phyloP scores from a whole-genome alignment of 2,113 vertebrate species.

The Salvelinus fontinalis region DNA sequence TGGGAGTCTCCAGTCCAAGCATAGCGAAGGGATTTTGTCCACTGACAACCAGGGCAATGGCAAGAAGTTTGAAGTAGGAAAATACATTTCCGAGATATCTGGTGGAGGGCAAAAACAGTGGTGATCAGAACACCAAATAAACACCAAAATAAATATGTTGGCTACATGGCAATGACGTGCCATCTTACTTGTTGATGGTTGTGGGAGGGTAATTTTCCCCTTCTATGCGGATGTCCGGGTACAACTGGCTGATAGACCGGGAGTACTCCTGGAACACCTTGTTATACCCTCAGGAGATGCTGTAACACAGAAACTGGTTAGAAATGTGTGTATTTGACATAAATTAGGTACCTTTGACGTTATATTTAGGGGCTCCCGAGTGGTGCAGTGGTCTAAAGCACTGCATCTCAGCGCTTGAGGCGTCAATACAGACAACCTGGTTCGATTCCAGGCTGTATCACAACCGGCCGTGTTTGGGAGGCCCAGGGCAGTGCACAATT shows the following conservation, averaged over 20 bases:
- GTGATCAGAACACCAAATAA: not conserved
- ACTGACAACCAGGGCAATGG: constrained; percentile 71
- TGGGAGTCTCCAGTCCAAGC: constrained; percentile 64
- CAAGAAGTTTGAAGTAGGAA: constrained; percentile 74
- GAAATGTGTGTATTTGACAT: not conserved
- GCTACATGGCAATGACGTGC: not conserved
- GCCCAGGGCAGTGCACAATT: no score
- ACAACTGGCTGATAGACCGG: constrained; percentile 72
- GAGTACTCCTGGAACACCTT: constrained; percentile 81
- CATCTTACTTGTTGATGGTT: constrained; percentile 68
- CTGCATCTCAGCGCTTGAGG: no score
- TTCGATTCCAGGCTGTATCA: no score
- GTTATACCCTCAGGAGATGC: constrained; percentile 81
- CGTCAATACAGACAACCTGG: no score
- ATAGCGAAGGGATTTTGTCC: constrained; percentile 74
- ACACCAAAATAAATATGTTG: not conserved
- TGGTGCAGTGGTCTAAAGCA: no score
- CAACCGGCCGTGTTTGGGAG: no score
- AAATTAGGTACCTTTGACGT: not conserved
- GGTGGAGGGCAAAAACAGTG: not conserved
- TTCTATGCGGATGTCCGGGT: constrained; percentile 76
- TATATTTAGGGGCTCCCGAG: not conserved
- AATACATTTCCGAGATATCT: constrained; percentile 68
- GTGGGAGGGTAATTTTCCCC: constrained; percentile 77
- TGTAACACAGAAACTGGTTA: constrained; percentile 26